Evolutionary conservation across 2,888 invertebrate species (phyloP).

Genomic region (Cremastinae sp.): DNA sequence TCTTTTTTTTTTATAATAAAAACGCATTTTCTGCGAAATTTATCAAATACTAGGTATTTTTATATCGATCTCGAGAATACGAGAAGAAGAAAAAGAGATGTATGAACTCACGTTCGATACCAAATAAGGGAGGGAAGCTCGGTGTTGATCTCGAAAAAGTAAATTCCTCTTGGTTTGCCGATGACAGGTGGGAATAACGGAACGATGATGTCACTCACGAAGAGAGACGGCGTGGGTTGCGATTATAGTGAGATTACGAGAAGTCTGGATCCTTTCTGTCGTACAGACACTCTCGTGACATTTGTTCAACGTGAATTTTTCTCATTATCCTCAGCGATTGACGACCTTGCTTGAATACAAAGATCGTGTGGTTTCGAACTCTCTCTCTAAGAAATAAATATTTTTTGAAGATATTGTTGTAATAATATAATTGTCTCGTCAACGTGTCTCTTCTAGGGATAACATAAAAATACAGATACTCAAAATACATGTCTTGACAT

Average conservation of each 20-base stretch:
- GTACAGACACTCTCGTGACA: conserved; percentile 15
- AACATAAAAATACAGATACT: no score
- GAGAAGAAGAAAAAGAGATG: conserved; percentile 28
- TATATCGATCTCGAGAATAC: neutral
- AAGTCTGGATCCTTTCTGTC: conserved; percentile 46
- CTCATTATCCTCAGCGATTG: conserved; percentile 50
- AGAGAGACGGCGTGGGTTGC: conserved; percentile 71
- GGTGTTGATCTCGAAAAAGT: conserved; percentile 57
- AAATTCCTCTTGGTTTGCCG: conserved; percentile 62
- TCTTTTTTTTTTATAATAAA: no score
- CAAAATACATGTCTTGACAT: no score
- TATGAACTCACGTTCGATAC: conserved; percentile 40
- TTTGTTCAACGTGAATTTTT: conserved; percentile 32
- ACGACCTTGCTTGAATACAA: conserved; percentile 12
- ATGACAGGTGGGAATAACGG: conserved; percentile 73
- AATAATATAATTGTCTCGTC: no score
- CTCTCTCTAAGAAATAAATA: neutral
- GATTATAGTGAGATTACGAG: conserved; percentile 71
- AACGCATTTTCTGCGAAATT: no score
- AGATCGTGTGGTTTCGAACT: conserved; percentile 13
- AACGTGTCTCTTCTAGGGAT: no score
- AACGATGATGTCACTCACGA: conserved; percentile 72
- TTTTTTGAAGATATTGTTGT: no score
- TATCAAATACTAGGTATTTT: no score
- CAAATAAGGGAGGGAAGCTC: conserved; percentile 53